A percentile compares a stretch with the other conserved stretches of the same genome.
Conservation (phyloP, 2,888 invertebrate genomes). For the Volucella bombylans region DNA sequence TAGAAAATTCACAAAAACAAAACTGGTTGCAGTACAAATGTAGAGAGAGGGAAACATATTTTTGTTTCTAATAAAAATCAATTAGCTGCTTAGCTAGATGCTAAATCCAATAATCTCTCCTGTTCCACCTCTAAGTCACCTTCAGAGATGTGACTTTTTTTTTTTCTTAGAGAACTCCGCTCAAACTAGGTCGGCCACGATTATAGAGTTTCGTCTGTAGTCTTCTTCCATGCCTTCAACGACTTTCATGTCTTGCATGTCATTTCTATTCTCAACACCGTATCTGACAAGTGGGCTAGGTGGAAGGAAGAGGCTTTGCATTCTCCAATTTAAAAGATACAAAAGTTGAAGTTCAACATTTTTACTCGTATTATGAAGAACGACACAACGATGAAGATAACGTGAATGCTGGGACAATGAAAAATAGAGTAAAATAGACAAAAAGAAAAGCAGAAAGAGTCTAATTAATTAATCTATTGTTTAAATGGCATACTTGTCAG, state of each 20-base stretch:
- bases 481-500: constrained; percentile 48
- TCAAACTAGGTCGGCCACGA: constrained; percentile 11
- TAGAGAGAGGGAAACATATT: background rate
- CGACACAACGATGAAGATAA: constrained; percentile 1
- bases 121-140: too few relatives aligned
- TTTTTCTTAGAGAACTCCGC: background rate
- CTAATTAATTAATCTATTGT: constrained; percentile 65
- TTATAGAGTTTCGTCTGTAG: constrained; percentile 9
- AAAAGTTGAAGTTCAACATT: constrained; percentile 70
- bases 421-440: background rate
- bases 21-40: constrained; percentile 1
- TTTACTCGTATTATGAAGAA: constrained; percentile 41
- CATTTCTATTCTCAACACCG: constrained; percentile 37
- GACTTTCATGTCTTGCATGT: constrained; percentile 10
- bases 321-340: constrained; percentile 64
- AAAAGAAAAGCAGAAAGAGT: constrained; percentile 2
- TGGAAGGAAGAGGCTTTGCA: constrained; percentile 27
- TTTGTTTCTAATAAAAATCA: background rate
- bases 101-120: constrained; percentile 2
- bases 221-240: background rate
- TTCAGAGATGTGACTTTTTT: constrained; percentile 1
- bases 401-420: constrained; percentile 3
- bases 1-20: background rate
- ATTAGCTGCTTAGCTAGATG: constrained; percentile 12
- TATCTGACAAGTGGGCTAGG: constrained; percentile 7